These are phyloP conservation scores for Beroe ovata DNA, from an alignment of 37 sponge, comb jelly and placozoan genomes.

Conservation along the genomic window DNA sequence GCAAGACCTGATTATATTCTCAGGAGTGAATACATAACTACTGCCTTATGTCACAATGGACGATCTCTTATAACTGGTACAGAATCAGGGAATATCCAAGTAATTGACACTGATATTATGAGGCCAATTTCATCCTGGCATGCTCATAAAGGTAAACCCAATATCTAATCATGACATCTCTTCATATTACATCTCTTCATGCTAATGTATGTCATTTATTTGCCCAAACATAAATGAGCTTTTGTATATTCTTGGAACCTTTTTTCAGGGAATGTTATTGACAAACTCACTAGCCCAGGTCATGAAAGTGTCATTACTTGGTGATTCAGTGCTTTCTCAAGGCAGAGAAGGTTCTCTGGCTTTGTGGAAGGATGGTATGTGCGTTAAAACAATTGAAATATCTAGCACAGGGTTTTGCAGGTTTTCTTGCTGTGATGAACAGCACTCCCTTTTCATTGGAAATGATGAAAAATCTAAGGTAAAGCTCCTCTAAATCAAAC, in stretches of 20 bases:
- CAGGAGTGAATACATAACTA: conserved; percentile 5
- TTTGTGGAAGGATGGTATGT: conserved; percentile 21
- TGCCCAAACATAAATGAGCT: neutral
- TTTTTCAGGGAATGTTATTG: too few species aligned
- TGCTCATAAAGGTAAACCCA: conserved; percentile 31
- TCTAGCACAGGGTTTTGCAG: conserved; percentile 53
- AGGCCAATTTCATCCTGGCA: conserved; percentile 15
- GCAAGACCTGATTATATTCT: conserved; percentile 29
- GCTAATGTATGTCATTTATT: conserved; percentile 2
- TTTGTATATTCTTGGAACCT: neutral
- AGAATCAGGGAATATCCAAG: neutral
- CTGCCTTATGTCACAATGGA: neutral
- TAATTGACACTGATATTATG: conserved; percentile 58
- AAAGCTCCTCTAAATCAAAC: too few species aligned
- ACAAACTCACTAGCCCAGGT: conserved; percentile 50
- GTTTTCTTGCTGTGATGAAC: neutral
- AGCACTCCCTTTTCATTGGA: neutral
- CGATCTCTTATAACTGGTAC: neutral
- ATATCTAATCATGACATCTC: neutral
- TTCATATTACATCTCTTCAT: too few species aligned
- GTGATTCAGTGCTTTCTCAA: neutral
- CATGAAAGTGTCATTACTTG: neutral
- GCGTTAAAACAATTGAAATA: neutral
- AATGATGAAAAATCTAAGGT: conserved; percentile 33
- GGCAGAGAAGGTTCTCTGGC: conserved; percentile 47